phyloP scores from a whole-genome alignment of 2,113 vertebrate species.

The Eulacestoma nigropectus region DNA sequence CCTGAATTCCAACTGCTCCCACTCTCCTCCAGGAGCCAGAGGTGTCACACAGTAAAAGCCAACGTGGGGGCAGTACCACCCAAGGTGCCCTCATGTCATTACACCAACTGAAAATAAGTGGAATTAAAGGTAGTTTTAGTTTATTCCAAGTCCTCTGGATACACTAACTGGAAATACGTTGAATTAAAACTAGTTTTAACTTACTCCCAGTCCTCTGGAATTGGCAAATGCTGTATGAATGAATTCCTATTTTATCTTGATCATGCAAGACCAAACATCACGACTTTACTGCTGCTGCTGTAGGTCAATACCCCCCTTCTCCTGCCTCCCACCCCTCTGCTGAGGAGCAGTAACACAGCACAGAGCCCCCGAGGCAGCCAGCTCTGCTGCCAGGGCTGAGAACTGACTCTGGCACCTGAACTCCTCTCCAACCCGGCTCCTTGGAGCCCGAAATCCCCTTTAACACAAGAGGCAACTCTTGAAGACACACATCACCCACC shows the following conservation, averaged over 20 bases:
- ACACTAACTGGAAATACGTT: not conserved
- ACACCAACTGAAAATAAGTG: not conserved
- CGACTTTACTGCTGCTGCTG: not conserved
- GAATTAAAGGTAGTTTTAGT: not conserved
- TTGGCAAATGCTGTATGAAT: not conserved
- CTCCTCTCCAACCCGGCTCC: not conserved
- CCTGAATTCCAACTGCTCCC: not conserved
- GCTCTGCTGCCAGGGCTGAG: fast-evolving
- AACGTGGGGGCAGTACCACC: not conserved
- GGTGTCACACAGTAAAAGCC: not conserved
- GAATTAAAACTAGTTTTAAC: not conserved
- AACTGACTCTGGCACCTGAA: fast-evolving
- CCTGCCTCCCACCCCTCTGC: not conserved
- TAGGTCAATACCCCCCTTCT: not conserved
- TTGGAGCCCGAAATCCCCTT: not conserved
- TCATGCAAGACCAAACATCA: not conserved
- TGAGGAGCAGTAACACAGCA: not conserved
- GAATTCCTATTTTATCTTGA: not conserved
- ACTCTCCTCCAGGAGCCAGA: not conserved
- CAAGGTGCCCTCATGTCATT: not conserved
- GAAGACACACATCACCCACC: not conserved
- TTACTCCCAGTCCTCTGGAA: not conserved
- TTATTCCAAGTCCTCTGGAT: not conserved
- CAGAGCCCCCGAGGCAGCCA: not conserved
- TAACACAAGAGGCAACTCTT: not conserved